Evolutionary conservation across 2,797 vertebrate species (phyloP).

Genomic region (Thalassophryne amazonica): DNA sequence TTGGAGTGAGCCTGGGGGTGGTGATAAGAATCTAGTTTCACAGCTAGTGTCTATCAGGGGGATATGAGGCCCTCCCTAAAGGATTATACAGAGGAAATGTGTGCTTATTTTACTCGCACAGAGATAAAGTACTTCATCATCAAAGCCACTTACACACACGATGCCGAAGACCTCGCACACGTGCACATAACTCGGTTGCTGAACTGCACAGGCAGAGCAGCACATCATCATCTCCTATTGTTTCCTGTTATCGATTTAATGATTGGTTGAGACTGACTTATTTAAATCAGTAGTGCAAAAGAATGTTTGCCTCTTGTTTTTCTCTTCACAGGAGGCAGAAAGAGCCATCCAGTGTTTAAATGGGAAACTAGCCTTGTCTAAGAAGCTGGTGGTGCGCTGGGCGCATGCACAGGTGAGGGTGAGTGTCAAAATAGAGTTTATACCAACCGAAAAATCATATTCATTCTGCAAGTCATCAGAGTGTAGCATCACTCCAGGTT

Average conservation of each 20-base stretch:
- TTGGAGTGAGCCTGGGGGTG: slow-evolving; percentile 47
- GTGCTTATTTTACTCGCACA: slow-evolving; percentile 60
- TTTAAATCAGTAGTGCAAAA: slow-evolving; percentile 28
- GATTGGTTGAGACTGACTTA: slow-evolving; percentile 30
- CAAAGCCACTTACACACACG: slow-evolving; percentile 37
- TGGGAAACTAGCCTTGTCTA: slow-evolving; percentile 94
- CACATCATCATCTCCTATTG: slow-evolving; percentile 43
- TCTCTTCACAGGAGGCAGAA: slow-evolving; percentile 87
- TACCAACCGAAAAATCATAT: neutral
- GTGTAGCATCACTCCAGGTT: too few relatives aligned
- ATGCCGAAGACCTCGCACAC: slow-evolving; percentile 30
- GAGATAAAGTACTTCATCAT: slow-evolving; percentile 45
- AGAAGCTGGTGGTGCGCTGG: slow-evolving; percentile 97
- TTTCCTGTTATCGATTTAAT: slow-evolving; percentile 55
- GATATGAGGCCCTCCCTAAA: slow-evolving; percentile 65
- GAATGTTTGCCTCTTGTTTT: neutral
- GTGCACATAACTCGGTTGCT: neutral
- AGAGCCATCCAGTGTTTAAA: slow-evolving; percentile 96
- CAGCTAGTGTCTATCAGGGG: slow-evolving; percentile 66
- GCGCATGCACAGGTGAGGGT: slow-evolving; percentile 84
- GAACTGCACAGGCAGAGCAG: slow-evolving; percentile 21
- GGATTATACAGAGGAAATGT: slow-evolving; percentile 67
- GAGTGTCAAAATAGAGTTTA: slow-evolving; percentile 44
- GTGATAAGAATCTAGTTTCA: slow-evolving; percentile 68
- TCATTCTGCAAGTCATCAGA: too few relatives aligned